A percentile compares a stretch with the other conserved stretches of the same genome.
Evolutionary conservation across 2,113 vertebrate species (phyloP).

Genomic region (Grammomys dolichurus): DNA sequence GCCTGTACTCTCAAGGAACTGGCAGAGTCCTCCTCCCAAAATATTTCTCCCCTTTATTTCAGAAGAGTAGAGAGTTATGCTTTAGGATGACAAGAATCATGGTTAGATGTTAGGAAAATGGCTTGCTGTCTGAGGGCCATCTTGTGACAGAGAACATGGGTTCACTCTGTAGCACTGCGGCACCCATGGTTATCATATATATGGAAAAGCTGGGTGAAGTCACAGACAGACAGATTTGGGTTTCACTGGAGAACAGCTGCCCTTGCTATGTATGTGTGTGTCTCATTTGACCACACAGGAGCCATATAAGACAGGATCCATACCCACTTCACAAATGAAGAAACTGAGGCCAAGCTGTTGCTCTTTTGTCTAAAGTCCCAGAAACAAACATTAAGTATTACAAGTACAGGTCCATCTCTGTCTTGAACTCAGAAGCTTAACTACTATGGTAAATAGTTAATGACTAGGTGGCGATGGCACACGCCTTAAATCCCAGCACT

Average conservation of each 20-base stretch:
- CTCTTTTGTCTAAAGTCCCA: constrained; percentile 13
- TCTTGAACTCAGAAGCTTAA: constrained; percentile 6
- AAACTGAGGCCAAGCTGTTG: constrained; percentile 5
- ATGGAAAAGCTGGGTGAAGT: not conserved
- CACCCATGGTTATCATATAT: not conserved
- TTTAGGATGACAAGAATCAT: not conserved
- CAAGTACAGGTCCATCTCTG: not conserved
- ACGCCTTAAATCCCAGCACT: not conserved
- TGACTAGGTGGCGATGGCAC: no score
- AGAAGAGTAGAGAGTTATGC: not conserved
- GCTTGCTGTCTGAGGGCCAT: not conserved
- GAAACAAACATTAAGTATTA: constrained; percentile 24
- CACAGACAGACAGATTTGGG: not conserved
- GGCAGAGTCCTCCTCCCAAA: not conserved
- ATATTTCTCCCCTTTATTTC: not conserved
- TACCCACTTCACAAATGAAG: constrained; percentile 25
- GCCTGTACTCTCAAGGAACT: not conserved
- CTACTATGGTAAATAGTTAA: not conserved
- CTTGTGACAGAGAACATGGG: no score
- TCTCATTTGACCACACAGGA: not conserved
- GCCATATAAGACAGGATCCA: not conserved
- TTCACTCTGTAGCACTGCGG: not conserved
- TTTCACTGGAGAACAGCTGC: constrained; percentile 11
- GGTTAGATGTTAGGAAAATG: not conserved
- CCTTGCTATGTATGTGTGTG: not conserved